Evolutionary conservation across 2,888 invertebrate genomes (phyloP).

Genomic region (Peribatodes rhomboidaria): DNA sequence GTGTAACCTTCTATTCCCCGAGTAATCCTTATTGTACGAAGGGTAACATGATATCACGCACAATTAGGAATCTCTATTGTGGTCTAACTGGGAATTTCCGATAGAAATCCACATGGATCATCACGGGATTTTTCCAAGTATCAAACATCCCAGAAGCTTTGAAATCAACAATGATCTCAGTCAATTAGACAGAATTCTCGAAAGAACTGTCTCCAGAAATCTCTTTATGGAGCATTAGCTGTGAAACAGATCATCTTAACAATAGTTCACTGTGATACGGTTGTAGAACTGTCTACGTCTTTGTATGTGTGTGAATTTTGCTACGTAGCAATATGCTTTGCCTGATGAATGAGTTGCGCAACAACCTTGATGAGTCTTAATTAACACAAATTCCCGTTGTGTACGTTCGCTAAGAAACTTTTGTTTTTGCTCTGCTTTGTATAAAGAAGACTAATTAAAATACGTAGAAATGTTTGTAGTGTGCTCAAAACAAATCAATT

Average conservation of each 20-base stretch:
- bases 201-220: background rate
- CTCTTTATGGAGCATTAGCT: background rate
- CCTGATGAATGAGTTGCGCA: conserved; percentile 37
- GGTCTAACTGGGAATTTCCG: background rate
- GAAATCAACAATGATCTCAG: too few relatives aligned
- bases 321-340: conserved; percentile 17
- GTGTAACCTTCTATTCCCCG: too few relatives aligned
- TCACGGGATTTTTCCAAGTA: background rate
- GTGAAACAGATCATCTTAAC: background rate
- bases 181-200: too few relatives aligned
- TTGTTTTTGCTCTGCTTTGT: conserved; percentile 40
- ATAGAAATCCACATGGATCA: background rate
- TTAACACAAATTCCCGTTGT: conserved; percentile 39
- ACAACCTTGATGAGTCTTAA: conserved; percentile 38
- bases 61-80: background rate
- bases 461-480: conserved; percentile 26
- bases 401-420: conserved; percentile 31
- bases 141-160: background rate
- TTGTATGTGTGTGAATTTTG: conserved; percentile 24
- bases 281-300: background rate
- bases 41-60: background rate
- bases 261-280: conserved; percentile 6
- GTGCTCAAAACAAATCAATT: background rate
- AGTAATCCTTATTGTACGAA: too few relatives aligned
- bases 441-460: conserved; percentile 39